These are phyloP conservation scores for Paracanthobrama guichenoti DNA, from an alignment of 2,113 vertebrate species.

Conservation along the genomic window DNA sequence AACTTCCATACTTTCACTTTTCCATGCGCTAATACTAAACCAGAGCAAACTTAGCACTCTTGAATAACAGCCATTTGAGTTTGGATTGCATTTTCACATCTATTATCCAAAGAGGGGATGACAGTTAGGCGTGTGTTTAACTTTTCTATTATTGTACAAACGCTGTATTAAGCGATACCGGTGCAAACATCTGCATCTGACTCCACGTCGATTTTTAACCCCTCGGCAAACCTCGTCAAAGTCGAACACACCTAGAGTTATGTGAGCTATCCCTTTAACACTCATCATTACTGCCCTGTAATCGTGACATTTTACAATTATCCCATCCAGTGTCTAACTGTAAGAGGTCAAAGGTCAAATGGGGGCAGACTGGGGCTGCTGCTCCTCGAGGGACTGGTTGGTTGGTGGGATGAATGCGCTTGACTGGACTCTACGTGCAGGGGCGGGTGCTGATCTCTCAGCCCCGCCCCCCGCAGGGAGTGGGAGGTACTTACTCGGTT, in stretches of 20 bases:
- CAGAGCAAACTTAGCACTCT: too few species aligned
- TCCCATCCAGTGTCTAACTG: background rate
- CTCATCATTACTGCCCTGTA: background rate
- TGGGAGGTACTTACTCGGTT: conserved; percentile 83
- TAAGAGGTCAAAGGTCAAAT: background rate
- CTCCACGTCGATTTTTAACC: too few species aligned
- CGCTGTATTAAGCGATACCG: too few species aligned
- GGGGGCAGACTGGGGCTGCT: background rate
- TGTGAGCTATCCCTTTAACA: background rate
- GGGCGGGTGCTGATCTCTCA: conserved; percentile 10
- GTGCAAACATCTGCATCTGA: too few species aligned
- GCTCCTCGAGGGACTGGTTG: background rate
- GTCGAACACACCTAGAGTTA: background rate
- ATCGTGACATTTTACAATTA: conserved; percentile 2
- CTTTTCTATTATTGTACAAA: too few species aligned
- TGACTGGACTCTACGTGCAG: background rate
- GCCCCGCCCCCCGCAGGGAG: conserved; percentile 12
- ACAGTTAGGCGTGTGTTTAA: too few species aligned
- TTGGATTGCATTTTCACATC: too few species aligned
- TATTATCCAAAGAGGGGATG: too few species aligned
- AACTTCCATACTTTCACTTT: too few species aligned
- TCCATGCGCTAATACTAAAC: too few species aligned
- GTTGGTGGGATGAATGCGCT: conserved; percentile 2
- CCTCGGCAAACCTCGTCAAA: background rate
- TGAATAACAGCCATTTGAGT: too few species aligned